Evolutionary conservation across 2,113 vertebrate species (phyloP).

Genomic region (Lagopus muta): DNA sequence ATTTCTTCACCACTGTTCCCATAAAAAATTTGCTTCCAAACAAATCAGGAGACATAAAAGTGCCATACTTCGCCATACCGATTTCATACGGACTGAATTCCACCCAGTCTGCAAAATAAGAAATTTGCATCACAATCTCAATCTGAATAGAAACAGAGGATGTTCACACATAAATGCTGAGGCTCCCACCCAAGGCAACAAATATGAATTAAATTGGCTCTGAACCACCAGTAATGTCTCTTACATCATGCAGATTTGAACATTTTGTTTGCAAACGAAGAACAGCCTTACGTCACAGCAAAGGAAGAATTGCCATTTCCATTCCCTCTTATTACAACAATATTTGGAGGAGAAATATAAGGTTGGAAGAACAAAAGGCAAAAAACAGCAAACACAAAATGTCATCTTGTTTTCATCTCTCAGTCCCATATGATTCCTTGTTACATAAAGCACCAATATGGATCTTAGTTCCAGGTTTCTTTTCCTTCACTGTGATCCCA

Average conservation of each 20-base stretch:
- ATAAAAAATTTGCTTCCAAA: constrained; percentile 99
- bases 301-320: not conserved
- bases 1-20: constrained; percentile 93
- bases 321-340: not conserved
- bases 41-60: constrained; percentile 94
- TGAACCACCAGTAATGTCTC: not conserved
- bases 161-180: not conserved
- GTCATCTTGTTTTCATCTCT: not conserved
- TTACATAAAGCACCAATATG: not conserved
- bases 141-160: not conserved
- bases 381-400: not conserved
- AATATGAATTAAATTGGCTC: not conserved
- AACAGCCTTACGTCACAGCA: not conserved
- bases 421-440: not conserved
- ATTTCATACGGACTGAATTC: constrained; percentile 98
- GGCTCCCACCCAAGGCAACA: not conserved
- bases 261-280: not conserved
- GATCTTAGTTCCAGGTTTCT: not conserved
- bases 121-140: not conserved
- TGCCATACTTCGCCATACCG: constrained; percentile 98
- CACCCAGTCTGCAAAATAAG: constrained; percentile 90
- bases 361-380: not conserved
- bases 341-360: not conserved
- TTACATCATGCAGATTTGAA: not conserved
- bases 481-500: not conserved